A percentile compares a stretch with the other conserved stretches of the same genome.
phyloP scores from a whole-genome alignment of 2,797 vertebrate genomes.

The Potorous gilbertii region DNA sequence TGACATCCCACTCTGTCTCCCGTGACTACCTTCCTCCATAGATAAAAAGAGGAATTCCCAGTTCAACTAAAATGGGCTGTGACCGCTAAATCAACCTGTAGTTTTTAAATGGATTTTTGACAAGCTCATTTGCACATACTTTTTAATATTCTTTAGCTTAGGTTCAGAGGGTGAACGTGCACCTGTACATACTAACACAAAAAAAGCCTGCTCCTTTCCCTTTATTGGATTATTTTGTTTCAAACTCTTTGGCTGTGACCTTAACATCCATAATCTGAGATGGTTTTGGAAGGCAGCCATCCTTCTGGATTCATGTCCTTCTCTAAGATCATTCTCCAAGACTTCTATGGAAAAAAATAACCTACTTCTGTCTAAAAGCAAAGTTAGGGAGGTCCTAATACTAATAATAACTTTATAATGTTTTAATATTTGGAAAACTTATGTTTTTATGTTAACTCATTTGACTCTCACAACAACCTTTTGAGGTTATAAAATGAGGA shows the following conservation, averaged over 20 bases:
- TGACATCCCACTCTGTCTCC: background rate
- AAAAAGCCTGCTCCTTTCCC: conserved; percentile 88
- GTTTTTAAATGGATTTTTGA: background rate
- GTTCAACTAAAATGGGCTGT: background rate
- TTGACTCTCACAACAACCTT: background rate
- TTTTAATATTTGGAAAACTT: background rate
- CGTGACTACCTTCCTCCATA: background rate
- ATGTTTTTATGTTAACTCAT: background rate
- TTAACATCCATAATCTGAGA: conserved; percentile 85
- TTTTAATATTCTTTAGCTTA: background rate
- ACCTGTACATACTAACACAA: conserved; percentile 99
- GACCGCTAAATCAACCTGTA: background rate
- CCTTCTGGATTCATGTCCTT: conserved; percentile 90
- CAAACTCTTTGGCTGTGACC: conserved; percentile 86
- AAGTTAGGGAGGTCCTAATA: conserved; percentile 65
- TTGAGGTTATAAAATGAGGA: background rate
- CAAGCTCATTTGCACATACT: background rate
- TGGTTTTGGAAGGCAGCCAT: conserved; percentile 88
- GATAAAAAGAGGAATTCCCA: background rate
- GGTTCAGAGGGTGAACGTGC: conserved; percentile 32
- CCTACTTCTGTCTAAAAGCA: conserved; percentile 82
- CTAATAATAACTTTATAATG: background rate
- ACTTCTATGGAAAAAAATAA: conserved; percentile 81
- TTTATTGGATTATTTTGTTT: conserved; percentile 85
- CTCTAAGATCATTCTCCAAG: conserved; percentile 92